Percentiles rank a stretch among this genome's conserved stretches.
These are phyloP conservation scores for Nesoenas mayeri DNA, from an alignment of 2,113 vertebrate species.

Conservation along the genomic window DNA sequence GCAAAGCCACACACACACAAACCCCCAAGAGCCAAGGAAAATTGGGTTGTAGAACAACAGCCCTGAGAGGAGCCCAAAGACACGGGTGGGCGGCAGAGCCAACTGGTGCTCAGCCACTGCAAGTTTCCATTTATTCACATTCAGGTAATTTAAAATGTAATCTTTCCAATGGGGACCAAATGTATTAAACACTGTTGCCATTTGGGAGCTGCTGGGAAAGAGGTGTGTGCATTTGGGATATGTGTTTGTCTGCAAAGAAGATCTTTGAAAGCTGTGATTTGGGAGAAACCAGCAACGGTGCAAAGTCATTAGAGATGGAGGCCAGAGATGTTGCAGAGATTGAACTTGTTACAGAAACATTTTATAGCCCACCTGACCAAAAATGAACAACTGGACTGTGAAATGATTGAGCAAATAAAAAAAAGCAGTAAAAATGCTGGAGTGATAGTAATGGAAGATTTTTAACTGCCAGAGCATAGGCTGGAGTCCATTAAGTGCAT, in stretches of 20 bases:
- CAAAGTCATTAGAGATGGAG: constrained; percentile 30
- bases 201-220: not conserved
- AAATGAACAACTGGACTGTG: constrained; percentile 58
- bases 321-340: constrained; percentile 38
- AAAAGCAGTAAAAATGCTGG: constrained; percentile 57
- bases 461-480: constrained; percentile 55
- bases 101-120: not conserved
- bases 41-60: not conserved
- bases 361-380: constrained; percentile 63
- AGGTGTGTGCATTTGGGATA: not conserved
- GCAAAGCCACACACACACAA: not conserved
- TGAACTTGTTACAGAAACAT: constrained; percentile 54
- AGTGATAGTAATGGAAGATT: constrained; percentile 60
- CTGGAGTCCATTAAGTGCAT: constrained; percentile 58
- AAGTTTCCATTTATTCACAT: not conserved
- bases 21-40: not conserved
- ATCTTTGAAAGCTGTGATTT: not conserved
- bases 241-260: not conserved
- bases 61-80: not conserved
- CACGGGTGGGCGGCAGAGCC: not conserved
- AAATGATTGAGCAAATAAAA: constrained; percentile 72
- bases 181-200: not conserved
- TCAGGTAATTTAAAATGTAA: not conserved
- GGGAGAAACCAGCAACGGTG: not conserved
- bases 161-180: not conserved